These are phyloP conservation scores for Ammodytes dubius DNA, from an alignment of 2,113 vertebrate genomes.

Conservation along the genomic window DNA sequence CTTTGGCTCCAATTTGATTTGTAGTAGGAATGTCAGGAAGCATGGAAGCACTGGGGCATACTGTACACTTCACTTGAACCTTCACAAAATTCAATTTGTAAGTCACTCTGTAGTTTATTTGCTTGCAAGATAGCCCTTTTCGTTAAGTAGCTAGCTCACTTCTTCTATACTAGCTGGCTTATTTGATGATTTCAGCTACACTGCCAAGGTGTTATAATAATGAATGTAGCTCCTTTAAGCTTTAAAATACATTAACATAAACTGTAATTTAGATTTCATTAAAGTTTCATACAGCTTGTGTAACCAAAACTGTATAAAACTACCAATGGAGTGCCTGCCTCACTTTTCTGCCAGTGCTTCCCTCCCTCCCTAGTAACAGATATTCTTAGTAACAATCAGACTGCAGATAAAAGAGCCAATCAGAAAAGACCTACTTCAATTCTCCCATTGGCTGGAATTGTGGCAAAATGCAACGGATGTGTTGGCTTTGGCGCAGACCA, in stretches of 20 bases:
- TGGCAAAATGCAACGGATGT: background rate
- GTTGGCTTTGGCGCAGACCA: too few relatives aligned
- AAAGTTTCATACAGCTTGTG: background rate
- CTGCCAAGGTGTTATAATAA: background rate
- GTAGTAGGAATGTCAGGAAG: background rate
- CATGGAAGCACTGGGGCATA: background rate
- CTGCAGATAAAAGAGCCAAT: too few relatives aligned
- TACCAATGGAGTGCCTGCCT: background rate
- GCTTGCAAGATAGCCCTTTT: background rate
- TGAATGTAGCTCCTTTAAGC: background rate
- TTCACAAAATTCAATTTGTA: background rate
- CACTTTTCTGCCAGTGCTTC: background rate
- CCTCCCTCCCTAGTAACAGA: background rate
- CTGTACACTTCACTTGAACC: background rate
- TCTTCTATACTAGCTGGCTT: background rate
- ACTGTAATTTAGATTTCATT: background rate
- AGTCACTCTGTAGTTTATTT: background rate
- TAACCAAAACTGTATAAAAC: background rate
- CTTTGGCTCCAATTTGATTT: background rate
- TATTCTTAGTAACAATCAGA: background rate
- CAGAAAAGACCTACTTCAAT: background rate
- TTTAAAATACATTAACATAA: background rate
- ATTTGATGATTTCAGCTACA: background rate
- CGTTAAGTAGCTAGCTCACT: background rate
- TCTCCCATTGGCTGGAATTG: background rate